phyloP scores from a whole-genome alignment of 2,888 invertebrate genomes.

The Ophion ventricosus region DNA sequence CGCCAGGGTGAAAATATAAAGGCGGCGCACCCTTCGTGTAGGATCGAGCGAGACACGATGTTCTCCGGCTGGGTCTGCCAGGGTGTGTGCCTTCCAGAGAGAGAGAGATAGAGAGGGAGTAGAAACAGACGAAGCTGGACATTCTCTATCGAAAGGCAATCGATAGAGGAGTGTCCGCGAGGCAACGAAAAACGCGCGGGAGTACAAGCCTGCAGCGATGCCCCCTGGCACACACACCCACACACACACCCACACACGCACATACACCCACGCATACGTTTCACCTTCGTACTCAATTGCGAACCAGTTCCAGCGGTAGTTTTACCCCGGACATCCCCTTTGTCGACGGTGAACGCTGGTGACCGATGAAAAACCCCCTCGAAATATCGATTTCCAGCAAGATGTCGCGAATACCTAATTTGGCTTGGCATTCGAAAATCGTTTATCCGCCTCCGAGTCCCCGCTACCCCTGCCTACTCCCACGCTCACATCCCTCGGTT shows the following conservation, averaged over 20 bases:
- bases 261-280: slow-evolving; percentile 29
- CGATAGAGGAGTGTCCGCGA: slow-evolving; percentile 61
- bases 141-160: slow-evolving; percentile 58
- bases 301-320: slow-evolving; percentile 37
- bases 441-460: slow-evolving; percentile 31
- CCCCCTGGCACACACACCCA: slow-evolving; percentile 19
- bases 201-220: slow-evolving; percentile 28
- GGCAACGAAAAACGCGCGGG: slow-evolving; percentile 54
- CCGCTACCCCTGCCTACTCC: neutral
- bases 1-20: slow-evolving; percentile 41
- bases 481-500: neutral
- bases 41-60: slow-evolving; percentile 16
- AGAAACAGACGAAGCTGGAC: slow-evolving; percentile 59
- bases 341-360: slow-evolving; percentile 8
- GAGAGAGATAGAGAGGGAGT: neutral
- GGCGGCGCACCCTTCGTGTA: slow-evolving; percentile 33
- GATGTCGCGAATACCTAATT: slow-evolving; percentile 64
- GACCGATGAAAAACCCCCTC: slow-evolving; percentile 57
- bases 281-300: slow-evolving; percentile 56
- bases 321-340: neutral
- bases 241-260: neutral
- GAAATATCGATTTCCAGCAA: slow-evolving; percentile 61
- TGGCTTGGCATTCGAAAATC: slow-evolving; percentile 54
- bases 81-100: neutral
- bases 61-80: slow-evolving; percentile 9